A percentile compares a stretch with the other conserved stretches of the same genome.
Conservation (phyloP, 2,888 invertebrate species). For the Cosmia trapezina region DNA sequence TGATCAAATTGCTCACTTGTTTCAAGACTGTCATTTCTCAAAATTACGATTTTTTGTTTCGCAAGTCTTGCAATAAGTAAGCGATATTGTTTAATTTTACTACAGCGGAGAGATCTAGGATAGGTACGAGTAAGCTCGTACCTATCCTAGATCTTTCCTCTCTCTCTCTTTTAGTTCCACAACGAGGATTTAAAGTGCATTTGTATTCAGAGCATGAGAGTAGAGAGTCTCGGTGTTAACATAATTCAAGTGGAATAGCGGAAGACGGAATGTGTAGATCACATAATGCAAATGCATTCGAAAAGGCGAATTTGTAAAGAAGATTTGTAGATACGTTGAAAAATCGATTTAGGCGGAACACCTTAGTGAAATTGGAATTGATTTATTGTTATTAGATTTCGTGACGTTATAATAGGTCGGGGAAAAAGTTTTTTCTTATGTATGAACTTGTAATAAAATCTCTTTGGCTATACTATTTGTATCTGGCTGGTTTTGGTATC, state of each 20-base stretch:
- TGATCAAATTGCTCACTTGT: neutral
- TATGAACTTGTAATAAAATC: no score
- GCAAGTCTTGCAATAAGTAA: neutral
- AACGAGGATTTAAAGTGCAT: conserved; percentile 32
- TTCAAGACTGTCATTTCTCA: neutral
- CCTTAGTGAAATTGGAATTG: no score
- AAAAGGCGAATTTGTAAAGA: neutral
- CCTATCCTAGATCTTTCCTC: no score
- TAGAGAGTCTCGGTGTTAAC: conserved; percentile 21
- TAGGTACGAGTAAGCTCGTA: neutral
- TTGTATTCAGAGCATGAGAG: conserved; percentile 32
- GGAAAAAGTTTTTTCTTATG: no score
- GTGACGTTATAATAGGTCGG: no score
- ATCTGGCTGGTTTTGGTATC: no score
- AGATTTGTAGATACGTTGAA: neutral
- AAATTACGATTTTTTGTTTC: neutral
- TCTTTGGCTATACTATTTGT: no score
- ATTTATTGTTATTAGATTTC: neutral
- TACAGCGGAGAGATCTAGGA: neutral
- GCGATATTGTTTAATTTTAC: neutral
- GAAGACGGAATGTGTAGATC: conserved; percentile 18
- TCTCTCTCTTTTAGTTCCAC: conserved; percentile 29
- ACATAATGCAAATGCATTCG: conserved; percentile 13
- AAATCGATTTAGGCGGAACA: neutral
- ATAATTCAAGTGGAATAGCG: conserved; percentile 16